Evolutionary conservation across 1,140 invertebrate species (phyloP), one percentile per base, ranked within the genome.

Genomic region (Atopsyche davidsoni): DNA sequence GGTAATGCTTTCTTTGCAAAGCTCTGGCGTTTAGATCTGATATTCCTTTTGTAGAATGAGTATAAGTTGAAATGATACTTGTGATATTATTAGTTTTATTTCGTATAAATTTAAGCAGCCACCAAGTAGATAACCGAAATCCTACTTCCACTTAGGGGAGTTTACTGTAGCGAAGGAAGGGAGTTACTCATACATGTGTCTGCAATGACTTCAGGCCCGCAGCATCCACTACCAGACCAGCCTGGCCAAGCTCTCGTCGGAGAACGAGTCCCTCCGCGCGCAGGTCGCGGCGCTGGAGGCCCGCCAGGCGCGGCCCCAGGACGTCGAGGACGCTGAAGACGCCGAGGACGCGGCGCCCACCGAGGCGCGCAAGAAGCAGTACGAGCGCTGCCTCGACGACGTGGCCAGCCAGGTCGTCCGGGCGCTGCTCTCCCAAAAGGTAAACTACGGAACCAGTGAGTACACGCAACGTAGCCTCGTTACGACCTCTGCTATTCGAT

Each of bases 361-460:
- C 2, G n/a, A 46, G 77, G 85, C 68, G 72, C 73, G 22, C 80
- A 83, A 55, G 66, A 79, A 36, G 65, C 82, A 86, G 58, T 87
- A 86, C 63, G 85, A 87, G 64, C 75, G 79, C 54, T 87, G 83
- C 62, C 65, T 87, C 24, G 86, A 87, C 65, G 84, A 87, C 64
- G 84, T 87, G 14, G 84, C 85, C 46, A 85, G 85, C 66, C 82
- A 87, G 65, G 83, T 88, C 55, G 86, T 90, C 32, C 79, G 85
- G 57, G 87, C 87, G 17, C 72, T 91, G 25, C 77, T 90, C 46
- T 81, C 83, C 16, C 88, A 90, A 75, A 90, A 89, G 80, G 88
- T 90, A 65, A 42, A 14, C n/a, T n/a, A n/a, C n/a, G n/a, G n/a
- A n/a, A n/a, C n/a, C n/a, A n/a, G n/a, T n/a, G n/a, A n/a, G n/a